Conservation (phyloP, 2,797 vertebrate species). For the Thalassophryne amazonica region DNA sequence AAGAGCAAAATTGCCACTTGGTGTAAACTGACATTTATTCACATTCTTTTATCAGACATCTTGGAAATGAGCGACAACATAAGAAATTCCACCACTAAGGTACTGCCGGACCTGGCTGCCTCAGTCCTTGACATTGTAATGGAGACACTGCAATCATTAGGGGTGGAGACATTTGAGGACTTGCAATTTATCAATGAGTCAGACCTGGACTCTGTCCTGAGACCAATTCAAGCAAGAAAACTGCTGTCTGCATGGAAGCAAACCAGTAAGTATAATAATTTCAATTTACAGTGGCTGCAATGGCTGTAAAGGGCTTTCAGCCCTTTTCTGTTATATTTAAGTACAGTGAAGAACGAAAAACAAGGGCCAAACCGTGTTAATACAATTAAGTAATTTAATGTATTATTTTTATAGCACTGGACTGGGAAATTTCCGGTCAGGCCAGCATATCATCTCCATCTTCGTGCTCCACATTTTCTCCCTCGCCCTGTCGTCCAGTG, state of each 20-base stretch:
- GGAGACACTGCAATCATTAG: not conserved
- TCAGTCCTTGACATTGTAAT: not conserved
- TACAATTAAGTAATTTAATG: not conserved
- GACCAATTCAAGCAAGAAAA: not conserved
- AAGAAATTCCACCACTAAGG: not conserved
- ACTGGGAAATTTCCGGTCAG: not conserved
- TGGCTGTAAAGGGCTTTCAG: no score
- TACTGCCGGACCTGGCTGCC: not conserved
- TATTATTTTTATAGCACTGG: not conserved
- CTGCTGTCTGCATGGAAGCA: constrained; percentile 1
- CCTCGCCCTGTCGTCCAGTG: not conserved
- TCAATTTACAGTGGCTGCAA: not conserved
- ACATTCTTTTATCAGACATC: no score
- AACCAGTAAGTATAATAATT: not conserved
- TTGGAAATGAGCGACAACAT: no score
- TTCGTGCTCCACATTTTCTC: not conserved
- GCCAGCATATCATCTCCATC: not conserved
- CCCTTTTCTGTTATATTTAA: no score
- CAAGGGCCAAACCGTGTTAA: not conserved
- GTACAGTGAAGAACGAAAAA: no score
- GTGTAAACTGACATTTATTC: no score
- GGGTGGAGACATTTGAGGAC: not conserved
- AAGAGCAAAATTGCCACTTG: no score
- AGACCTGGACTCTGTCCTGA: not conserved
- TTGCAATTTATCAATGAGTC: not conserved